Base-by-base conservation (phyloP, 2,113 vertebrate species). In the Prionailurus viverrinus region DNA sequence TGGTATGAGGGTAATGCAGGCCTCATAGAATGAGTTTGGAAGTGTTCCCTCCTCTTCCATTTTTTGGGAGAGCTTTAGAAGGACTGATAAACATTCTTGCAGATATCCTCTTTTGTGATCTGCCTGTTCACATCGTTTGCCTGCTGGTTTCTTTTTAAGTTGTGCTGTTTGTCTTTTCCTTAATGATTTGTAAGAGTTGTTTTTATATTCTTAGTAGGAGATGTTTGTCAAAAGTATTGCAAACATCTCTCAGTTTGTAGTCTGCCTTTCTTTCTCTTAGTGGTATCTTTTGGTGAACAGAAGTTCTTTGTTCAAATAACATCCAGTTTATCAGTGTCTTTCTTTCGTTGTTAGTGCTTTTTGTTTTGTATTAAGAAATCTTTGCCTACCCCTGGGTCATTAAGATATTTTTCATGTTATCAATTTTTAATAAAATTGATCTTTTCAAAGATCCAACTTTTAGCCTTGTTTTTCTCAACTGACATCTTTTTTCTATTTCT, bases 121-220 rank as follows among this genome's bases (percentile, higher is more conserved):
- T 51, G 36, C 23, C n/a, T 79, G 11, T 48, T 88, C 29, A 7
- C 1, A n/a, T 68, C 66, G 65, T 95, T 84, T 69, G 21, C 29
- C 86, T 73, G n/a, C 58, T n/a, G 36, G 31, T 81, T 63, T 89
- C 45, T 45, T 36, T n/a, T 86, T 89, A 65, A 79, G 41, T 51
- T 76, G 36, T 89, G 61, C 41, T 87, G 13, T 80, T 84, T 83
- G 2, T 92, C 45, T 95, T 94, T 83, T 80, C 19, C 36, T 90
- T 90, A 82, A 39, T 84, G 48, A 65, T 58, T 39, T 91, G 16
- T 69, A 90, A 51, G 61, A 71, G 21, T 73, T 92, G 55, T 76
- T 69, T 76, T 51, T 90, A 53, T 27, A 87, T 27, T 33, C 41
- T 31, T 27, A 82, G 23, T 41, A 92, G 33, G 39, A 66, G 55